Evolutionary conservation across 2,888 invertebrate species (phyloP).

Genomic region (Amaurobius ferox): DNA sequence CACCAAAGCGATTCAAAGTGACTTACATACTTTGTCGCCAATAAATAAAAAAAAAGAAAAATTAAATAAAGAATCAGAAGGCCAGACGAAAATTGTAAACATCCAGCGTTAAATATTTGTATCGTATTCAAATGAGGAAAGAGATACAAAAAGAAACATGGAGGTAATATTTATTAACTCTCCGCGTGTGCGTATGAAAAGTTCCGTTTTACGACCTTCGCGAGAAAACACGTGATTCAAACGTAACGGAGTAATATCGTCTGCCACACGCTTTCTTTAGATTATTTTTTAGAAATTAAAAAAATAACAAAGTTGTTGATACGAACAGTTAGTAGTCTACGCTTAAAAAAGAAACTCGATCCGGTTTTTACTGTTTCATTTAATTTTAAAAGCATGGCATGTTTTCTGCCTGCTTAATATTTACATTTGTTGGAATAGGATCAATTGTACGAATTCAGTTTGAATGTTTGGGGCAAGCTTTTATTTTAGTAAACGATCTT

Average conservation of each 20-base stretch:
- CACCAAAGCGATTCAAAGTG: too few relatives aligned
- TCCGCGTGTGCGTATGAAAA: slow-evolving; percentile 2
- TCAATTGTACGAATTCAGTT: too few relatives aligned
- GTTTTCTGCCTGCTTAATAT: background rate
- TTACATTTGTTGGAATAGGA: too few relatives aligned
- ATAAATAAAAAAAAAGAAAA: too few relatives aligned
- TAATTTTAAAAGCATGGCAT: background rate
- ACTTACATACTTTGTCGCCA: too few relatives aligned
- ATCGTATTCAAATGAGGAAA: background rate
- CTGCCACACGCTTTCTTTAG: background rate
- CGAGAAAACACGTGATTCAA: slow-evolving; percentile 24
- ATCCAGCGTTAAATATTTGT: background rate
- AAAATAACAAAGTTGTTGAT: background rate
- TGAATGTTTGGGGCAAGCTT: too few relatives aligned
- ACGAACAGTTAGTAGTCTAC: background rate
- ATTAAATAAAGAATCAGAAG: slow-evolving; percentile 1
- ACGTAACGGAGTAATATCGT: background rate
- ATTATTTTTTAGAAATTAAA: background rate
- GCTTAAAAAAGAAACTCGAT: background rate
- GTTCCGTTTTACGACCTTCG: slow-evolving; percentile 33
- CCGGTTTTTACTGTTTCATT: background rate
- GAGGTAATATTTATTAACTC: too few relatives aligned
- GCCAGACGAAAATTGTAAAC: background rate
- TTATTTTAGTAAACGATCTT: too few relatives aligned
- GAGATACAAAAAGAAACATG: too few relatives aligned